phyloP scores from a whole-genome alignment of 2,113 vertebrate genomes.

The Corythoichthys intestinalis region DNA sequence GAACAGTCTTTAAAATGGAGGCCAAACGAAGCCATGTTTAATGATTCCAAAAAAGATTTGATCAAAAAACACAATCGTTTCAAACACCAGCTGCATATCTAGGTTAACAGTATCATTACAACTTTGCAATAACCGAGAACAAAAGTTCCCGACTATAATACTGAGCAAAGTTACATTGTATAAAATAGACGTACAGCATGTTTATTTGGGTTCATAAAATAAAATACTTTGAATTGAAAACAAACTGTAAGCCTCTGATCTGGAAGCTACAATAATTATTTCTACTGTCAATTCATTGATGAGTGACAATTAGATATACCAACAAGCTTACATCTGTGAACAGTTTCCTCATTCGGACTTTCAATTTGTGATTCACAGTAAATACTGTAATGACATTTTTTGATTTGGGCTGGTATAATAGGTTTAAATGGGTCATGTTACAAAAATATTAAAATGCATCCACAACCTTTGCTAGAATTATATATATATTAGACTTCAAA shows the following conservation, averaged over 20 bases:
- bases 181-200: constrained; percentile 57
- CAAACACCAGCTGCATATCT: constrained; percentile 52
- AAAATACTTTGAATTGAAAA: constrained; percentile 62
- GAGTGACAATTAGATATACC: constrained; percentile 30
- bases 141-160: constrained; percentile 64
- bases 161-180: constrained; percentile 66
- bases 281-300: constrained; percentile 25
- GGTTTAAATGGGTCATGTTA: neutral
- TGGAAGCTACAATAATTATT: constrained; percentile 56
- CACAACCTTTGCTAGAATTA: neutral
- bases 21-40: constrained; percentile 69
- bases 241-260: constrained; percentile 58
- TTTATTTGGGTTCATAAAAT: constrained; percentile 38
- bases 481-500: neutral
- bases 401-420: neutral
- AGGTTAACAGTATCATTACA: constrained; percentile 47
- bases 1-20: constrained; percentile 59
- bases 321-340: constrained; percentile 45
- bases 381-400: neutral
- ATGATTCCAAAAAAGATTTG: constrained; percentile 70
- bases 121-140: constrained; percentile 44
- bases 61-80: constrained; percentile 71
- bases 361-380: constrained; percentile 6
- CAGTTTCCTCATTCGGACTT: constrained; percentile 17
- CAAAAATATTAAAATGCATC: neutral